These are phyloP conservation scores for Rousettus madagascariensis DNA, from an alignment of 2,797 vertebrate species.

Conservation along the genomic window DNA sequence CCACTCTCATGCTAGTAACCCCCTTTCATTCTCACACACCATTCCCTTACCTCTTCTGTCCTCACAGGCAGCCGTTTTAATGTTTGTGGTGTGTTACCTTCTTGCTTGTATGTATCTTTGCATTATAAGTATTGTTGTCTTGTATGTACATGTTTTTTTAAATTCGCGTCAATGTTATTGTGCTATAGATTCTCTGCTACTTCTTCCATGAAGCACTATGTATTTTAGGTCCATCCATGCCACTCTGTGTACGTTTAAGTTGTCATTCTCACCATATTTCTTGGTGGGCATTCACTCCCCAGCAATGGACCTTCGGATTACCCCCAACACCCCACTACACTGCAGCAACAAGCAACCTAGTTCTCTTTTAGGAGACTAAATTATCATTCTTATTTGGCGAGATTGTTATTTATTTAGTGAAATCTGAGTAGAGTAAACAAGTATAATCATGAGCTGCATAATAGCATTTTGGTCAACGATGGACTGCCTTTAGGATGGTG, in stretches of 20 bases:
- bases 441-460: too few relatives aligned
- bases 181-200: neutral
- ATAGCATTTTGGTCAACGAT: neutral
- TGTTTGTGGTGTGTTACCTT: neutral
- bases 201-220: neutral
- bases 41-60: neutral
- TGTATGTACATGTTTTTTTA: neutral
- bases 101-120: neutral
- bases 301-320: neutral
- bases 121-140: neutral
- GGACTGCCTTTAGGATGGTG: too few relatives aligned
- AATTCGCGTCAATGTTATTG: neutral
- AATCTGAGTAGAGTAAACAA: neutral
- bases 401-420: conserved; percentile 28
- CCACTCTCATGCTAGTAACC: neutral
- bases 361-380: neutral
- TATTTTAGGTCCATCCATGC: neutral
- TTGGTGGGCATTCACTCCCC: neutral
- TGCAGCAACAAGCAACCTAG: neutral
- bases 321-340: neutral
- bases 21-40: neutral
- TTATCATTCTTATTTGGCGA: conserved; percentile 11
- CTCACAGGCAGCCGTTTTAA: neutral
- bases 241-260: neutral
- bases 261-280: neutral